A percentile compares a stretch with the other conserved stretches of the same genome.
These are phyloP conservation scores for Phaethornis superciliosus DNA, from an alignment of 2,113 vertebrate genomes.

Conservation along the genomic window DNA sequence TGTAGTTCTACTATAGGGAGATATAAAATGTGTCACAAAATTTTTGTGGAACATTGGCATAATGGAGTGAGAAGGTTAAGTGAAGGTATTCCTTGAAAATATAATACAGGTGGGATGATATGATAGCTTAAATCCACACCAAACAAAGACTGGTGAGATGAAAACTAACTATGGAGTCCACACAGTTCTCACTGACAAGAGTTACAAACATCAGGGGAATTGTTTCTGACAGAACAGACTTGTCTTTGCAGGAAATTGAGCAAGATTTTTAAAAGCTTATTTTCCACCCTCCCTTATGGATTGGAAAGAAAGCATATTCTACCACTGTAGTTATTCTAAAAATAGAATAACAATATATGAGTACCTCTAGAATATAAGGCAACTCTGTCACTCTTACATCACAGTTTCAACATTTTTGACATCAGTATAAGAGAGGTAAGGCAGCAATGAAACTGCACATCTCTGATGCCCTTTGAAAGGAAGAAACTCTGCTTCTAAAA, in stretches of 20 bases:
- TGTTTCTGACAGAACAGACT: not conserved
- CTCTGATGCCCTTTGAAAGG: not conserved
- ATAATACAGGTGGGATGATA: not conserved
- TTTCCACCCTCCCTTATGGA: not conserved
- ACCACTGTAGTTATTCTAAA: not conserved
- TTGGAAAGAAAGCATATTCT: not conserved
- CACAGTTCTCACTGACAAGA: not conserved
- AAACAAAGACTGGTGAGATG: not conserved
- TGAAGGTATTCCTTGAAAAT: not conserved
- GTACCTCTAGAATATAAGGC: not conserved
- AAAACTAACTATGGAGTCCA: not conserved
- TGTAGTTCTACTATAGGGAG: not conserved
- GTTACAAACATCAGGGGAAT: not conserved
- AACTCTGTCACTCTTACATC: not conserved
- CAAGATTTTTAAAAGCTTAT: not conserved
- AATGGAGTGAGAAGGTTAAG: not conserved
- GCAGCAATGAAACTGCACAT: not conserved
- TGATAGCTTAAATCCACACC: not conserved
- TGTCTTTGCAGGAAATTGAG: not conserved
- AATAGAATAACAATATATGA: not conserved
- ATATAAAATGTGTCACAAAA: not conserved
- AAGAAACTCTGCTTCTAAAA: not conserved
- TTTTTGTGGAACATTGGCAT: not conserved
- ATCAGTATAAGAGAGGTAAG: not conserved
- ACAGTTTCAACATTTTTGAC: not conserved